A percentile compares a stretch with the other conserved stretches of the same genome.
Conservation (phyloP, 2,888 invertebrate species). For the Drosophila meridiana region DNA sequence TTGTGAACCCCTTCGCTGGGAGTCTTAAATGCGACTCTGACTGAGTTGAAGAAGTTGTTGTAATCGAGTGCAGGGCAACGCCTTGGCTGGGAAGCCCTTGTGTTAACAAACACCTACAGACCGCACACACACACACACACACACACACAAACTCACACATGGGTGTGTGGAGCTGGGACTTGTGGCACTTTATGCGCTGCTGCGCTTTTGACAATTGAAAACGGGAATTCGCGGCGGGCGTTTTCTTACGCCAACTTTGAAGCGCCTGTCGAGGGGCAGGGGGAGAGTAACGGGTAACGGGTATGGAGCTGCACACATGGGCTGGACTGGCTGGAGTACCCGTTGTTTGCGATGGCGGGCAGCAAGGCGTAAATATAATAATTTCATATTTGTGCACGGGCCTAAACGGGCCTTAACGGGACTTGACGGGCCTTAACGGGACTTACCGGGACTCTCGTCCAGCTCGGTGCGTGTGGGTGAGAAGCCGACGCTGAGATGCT, state of each 20-base stretch:
- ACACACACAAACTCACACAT: slow-evolving; percentile 32
- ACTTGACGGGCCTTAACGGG: slow-evolving; percentile 55
- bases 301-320: slow-evolving; percentile 36
- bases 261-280: background rate
- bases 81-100: slow-evolving; percentile 52
- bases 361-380: slow-evolving; percentile 57
- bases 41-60: slow-evolving; percentile 25
- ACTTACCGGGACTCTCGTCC: slow-evolving; percentile 85
- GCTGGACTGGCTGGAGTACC: slow-evolving; percentile 32
- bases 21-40: slow-evolving; percentile 5
- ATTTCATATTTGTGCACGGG: slow-evolving; percentile 43
- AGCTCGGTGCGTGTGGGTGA: slow-evolving; percentile 85
- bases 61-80: slow-evolving; percentile 47
- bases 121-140: slow-evolving; percentile 29
- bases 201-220: slow-evolving; percentile 72
- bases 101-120: slow-evolving; percentile 41
- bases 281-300: background rate
- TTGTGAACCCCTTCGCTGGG: slow-evolving; percentile 11
- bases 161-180: slow-evolving; percentile 57
- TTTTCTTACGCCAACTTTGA: slow-evolving; percentile 46
- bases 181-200: slow-evolving; percentile 76
- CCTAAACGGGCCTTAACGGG: slow-evolving; percentile 85
- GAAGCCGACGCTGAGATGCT: slow-evolving; percentile 84
- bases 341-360: slow-evolving; percentile 49
- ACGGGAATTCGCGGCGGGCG: slow-evolving; percentile 48